These are phyloP conservation scores for Pemphredon lugubris DNA, from an alignment of 2,888 invertebrate genomes.

Conservation along the genomic window DNA sequence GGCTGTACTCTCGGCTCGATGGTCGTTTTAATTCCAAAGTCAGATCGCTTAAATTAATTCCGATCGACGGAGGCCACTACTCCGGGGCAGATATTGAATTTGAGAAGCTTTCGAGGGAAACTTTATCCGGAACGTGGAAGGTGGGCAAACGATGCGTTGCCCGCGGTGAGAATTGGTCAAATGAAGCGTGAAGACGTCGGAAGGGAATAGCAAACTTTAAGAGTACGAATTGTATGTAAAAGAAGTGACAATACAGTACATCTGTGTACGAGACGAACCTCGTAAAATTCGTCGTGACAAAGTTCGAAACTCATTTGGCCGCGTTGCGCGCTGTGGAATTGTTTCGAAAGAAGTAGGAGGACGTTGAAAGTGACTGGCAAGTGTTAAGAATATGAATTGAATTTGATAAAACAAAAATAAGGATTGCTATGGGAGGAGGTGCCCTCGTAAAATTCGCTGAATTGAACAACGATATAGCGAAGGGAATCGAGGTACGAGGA, in stretches of 20 bases:
- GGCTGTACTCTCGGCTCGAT: constrained; percentile 42
- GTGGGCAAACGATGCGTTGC: no score
- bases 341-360: not conserved
- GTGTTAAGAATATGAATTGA: not conserved
- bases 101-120: not conserved
- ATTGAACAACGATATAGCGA: constrained; percentile 1
- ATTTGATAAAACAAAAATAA: constrained; percentile 2
- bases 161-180: no score
- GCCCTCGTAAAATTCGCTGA: constrained; percentile 32
- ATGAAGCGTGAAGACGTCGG: no score
- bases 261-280: no score
- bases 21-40: constrained; percentile 63
- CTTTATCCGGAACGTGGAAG: not conserved
- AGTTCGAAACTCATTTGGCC: no score
- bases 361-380: constrained; percentile 7
- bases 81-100: not conserved
- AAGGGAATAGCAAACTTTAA: no score
- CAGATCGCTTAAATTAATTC: constrained; percentile 32
- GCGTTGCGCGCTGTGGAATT: not conserved
- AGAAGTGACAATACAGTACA: no score
- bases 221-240: no score
- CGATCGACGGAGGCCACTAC: constrained; percentile 4
- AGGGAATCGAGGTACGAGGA: constrained; percentile 13
- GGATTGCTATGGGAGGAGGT: no score
- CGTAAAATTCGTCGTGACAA: no score